Conservation (phyloP, 2,113 vertebrate species). For the Stercorarius parasiticus region DNA sequence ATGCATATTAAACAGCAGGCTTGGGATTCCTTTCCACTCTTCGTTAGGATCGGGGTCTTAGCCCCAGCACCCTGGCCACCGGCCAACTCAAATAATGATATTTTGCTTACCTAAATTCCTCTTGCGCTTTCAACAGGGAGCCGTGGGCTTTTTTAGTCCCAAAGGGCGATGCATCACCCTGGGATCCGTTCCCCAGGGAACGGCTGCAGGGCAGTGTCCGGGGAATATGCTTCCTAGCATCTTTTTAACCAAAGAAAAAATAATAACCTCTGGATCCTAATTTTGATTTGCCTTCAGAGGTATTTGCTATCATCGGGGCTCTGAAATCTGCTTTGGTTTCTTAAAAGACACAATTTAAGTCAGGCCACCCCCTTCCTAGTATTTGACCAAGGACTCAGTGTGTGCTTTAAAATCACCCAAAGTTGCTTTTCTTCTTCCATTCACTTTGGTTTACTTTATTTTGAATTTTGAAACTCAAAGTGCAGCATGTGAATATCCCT, state of each 20-base stretch:
- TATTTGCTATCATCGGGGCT: not conserved
- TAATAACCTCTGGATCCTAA: not conserved
- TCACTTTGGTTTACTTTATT: not conserved
- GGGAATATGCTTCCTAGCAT: not conserved
- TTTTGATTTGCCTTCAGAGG: not conserved
- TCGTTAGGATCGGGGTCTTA: not conserved
- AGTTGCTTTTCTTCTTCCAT: not conserved
- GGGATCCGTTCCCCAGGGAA: not conserved
- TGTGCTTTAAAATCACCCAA: not conserved
- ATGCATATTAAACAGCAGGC: conserved; percentile 47
- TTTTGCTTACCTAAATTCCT: conserved; percentile 44
- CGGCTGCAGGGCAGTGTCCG: rapidly evolving
- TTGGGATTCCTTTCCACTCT: conserved; percentile 1
- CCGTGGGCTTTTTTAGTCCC: not conserved
- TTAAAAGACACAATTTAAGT: not conserved
- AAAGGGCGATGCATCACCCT: not conserved
- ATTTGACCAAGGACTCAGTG: not conserved
- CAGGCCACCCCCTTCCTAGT: not conserved
- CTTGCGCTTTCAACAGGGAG: not conserved
- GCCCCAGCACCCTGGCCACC: not conserved
- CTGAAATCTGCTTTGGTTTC: not conserved
- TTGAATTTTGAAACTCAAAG: not conserved
- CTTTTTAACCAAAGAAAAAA: not conserved
- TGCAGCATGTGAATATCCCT: not conserved
- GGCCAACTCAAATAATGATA: conserved; percentile 30